Evolutionary conservation across 2,888 invertebrate genomes (phyloP), one percentile per base, ranked within the genome.

Genomic region (Graphium colonna): DNA sequence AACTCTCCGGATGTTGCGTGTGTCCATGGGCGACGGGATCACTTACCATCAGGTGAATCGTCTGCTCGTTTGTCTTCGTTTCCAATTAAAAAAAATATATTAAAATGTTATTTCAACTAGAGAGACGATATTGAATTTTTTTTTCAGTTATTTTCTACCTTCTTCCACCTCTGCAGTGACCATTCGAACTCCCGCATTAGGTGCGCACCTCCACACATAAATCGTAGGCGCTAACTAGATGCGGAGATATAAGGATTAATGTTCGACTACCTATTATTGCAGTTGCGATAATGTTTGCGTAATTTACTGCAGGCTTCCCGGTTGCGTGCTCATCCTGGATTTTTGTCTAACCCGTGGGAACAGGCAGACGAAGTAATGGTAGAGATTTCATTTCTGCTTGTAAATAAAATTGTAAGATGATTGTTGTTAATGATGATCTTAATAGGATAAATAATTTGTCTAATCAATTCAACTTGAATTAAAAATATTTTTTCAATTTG

Each of bases 101-200:
- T 28, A 28, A 8, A 8, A 28, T 28, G 28, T 8, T 8, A 28
- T 8, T 28, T 28, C 28, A 28, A 7, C 3, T 26, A 7, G 7
- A 26, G 26, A 26, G 7, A 26, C 7, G 7, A 26, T 26, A 5
- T 5, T 3, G 4, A 26, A 5, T 26, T 26, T 3, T 26, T 26
- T 26, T 26, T 26, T 26, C 7, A 26, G 26, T 26, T 7, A 26
- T 7, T 26, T 26, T 26, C 7, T 3, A 3, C 26, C 60, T 60
- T 64, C 60, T 63, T 68, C 64, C 68, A 66, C 64, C 65, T 70
- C 69, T 71, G 71, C 66, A 67, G 58, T 61, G 60, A 57, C 50
- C 53, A 55, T 60, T 62, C 31, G 48, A 5, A 3, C 53, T 53
- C 53, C 43, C 51, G 45, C 50, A 43, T 44, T 49, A 55, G 48